Conservation (phyloP, 2,888 invertebrate genomes). For the Lasioglossum vierecki region DNA sequence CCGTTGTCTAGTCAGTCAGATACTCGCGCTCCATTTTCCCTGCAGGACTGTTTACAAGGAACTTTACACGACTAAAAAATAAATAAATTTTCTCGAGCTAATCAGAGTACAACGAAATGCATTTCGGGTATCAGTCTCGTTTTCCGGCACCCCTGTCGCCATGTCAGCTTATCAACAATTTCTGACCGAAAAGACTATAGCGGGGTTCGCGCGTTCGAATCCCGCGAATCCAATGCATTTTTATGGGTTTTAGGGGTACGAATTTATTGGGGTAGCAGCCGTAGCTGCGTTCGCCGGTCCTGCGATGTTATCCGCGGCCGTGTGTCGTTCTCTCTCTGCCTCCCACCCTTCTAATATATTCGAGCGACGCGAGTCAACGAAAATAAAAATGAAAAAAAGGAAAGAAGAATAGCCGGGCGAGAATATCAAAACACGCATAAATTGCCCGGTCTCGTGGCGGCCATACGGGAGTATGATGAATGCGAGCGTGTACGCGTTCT, state of each 20-base stretch:
- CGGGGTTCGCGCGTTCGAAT: slow-evolving; percentile 32
- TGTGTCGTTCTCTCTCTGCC: slow-evolving; percentile 39
- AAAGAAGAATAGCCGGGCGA: slow-evolving; percentile 61
- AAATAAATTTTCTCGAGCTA: neutral
- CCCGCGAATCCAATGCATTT: slow-evolving; percentile 79
- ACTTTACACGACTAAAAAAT: too few species aligned
- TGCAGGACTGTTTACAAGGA: too few species aligned
- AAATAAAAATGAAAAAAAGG: slow-evolving; percentile 9
- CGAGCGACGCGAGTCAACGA: slow-evolving; percentile 65
- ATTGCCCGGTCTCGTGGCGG: slow-evolving; percentile 67
- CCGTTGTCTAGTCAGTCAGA: too few species aligned
- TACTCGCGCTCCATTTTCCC: too few species aligned
- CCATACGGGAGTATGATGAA: slow-evolving; percentile 69
- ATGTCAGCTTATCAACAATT: neutral
- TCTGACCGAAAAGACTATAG: neutral
- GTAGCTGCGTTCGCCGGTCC: slow-evolving; percentile 65
- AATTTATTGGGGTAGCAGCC: slow-evolving; percentile 78
- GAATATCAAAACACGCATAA: slow-evolving; percentile 78
- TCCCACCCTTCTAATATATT: slow-evolving; percentile 72
- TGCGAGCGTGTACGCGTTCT: slow-evolving; percentile 58
- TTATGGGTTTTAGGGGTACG: slow-evolving; percentile 77
- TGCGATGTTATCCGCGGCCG: slow-evolving; percentile 58
- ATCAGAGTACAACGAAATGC: neutral
- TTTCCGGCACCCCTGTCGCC: neutral
- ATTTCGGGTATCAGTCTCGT: neutral